Evolutionary conservation across 2,113 vertebrate species (phyloP), one percentile per base, ranked within the genome.

Genomic region (Lamprotornis superbus): DNA sequence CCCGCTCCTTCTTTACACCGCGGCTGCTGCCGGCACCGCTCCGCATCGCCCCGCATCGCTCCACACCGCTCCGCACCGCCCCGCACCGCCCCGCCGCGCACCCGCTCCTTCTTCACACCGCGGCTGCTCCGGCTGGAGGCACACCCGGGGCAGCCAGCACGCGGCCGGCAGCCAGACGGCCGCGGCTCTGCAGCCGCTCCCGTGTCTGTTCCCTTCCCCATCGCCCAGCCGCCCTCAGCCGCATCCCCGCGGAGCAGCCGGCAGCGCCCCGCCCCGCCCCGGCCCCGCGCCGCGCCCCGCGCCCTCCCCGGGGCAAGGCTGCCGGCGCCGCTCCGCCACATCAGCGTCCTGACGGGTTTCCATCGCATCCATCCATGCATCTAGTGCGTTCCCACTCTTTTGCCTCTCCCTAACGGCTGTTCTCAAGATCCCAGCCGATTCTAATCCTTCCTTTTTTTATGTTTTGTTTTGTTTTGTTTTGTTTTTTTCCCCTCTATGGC

Each of bases 371-470:
- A 16, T 44, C 71, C 64, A 2, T 18, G 17, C 37, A 17, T 7
- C 50, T 14, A 31, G 33, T 15, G 90, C 60, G 83, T 63, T 91
- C 47, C 71, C 83, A 25, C 30, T 40, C 83, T 69, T 69, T 70
- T 44, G 80, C 73, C 61, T 91, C 81, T 88, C 65, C 31, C n/a
- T 80, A 90, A 95, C 74, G 91, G 94, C 92, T 69, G 31, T 87
- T 77, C 80, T 93, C 71, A 71, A 96, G 75, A 93, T 63, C 17
- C 15, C 39, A 40, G 28, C 76, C 77, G 75, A 75, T 80, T 93
- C 75, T 52, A 49, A 81, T 35, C 53, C 28, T 50, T 67, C 37
- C 49, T 25, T 55, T 11, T 21, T 1, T 22, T 35, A 1, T 9
- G 8, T 0, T 7, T 24, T 2, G 5, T 5, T 11, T 25, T 2